These are phyloP conservation scores for Gymnoscopelus microlampas DNA, from an alignment of 2,797 vertebrate species.

Conservation along the genomic window DNA sequence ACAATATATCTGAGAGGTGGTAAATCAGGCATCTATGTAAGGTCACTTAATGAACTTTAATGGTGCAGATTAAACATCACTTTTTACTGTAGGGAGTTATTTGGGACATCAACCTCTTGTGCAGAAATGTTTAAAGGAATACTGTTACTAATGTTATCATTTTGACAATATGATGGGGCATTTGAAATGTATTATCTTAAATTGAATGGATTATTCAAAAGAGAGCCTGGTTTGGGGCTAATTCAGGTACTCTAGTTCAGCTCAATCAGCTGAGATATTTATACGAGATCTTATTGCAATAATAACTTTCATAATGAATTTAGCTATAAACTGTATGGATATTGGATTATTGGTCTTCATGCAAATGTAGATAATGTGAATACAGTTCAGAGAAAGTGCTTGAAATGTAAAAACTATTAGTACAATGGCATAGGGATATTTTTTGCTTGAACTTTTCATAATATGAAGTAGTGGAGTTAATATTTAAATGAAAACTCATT, in stretches of 20 bases:
- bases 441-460: slow-evolving; percentile 33
- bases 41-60: slow-evolving; percentile 29
- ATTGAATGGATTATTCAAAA: slow-evolving; percentile 1
- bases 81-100: slow-evolving; percentile 39
- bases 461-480: slow-evolving; percentile 34
- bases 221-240: neutral
- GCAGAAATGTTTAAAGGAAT: slow-evolving; percentile 22
- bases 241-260: no score
- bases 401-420: slow-evolving; percentile 7
- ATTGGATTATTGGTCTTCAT: slow-evolving; percentile 26
- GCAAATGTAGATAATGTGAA: slow-evolving; percentile 21
- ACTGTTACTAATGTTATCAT: slow-evolving; percentile 9
- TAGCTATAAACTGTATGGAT: slow-evolving; percentile 18
- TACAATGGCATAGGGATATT: slow-evolving; percentile 17
- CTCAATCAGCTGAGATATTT: no score
- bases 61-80: slow-evolving; percentile 45
- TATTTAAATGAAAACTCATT: slow-evolving; percentile 31
- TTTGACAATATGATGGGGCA: neutral
- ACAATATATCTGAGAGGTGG: slow-evolving; percentile 37
- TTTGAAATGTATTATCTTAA: slow-evolving; percentile 17
- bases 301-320: slow-evolving; percentile 4
- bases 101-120: slow-evolving; percentile 2
- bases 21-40: slow-evolving; percentile 70
- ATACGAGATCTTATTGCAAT: slow-evolving; percentile 1
- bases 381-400: neutral